Evolutionary conservation across 2,888 invertebrate genomes (phyloP), one percentile per base, ranked within the genome.

Genomic region (Pycnomerus fuliginosus): DNA sequence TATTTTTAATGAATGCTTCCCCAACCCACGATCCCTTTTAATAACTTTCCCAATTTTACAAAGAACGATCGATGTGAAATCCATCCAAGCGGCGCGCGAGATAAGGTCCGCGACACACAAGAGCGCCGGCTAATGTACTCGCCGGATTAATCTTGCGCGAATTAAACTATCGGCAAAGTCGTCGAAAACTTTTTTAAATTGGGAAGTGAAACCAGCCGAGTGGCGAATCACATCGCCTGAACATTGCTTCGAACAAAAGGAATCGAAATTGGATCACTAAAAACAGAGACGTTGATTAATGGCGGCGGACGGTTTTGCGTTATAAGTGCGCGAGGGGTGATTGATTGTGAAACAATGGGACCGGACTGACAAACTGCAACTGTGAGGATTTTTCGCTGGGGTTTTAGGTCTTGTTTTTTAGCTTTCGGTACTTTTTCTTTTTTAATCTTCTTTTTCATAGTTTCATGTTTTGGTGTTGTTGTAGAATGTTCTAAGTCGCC

Each of bases 281-380:
- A 68, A 69, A 69, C 68, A 69, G 68, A 63, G 70, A 70, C 69
- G 56, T 66, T 70, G 70, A 70, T 70, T 70, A 70, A 70, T 70
- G 70, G 63, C 59, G 60, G 56, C 57, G 61, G 64, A 59, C 60
- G 62, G 61, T 57, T 62, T 61, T 58, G 50, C 52, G 61, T 59
- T 64, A 64, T 66, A 64, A 63, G 4, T 10, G 34, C 60, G 56
- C 50, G 52, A 49, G 41, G 52, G 53, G 59, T 63, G 65, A 65
- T 65, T 64, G 62, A 65, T 65, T 61, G 55, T 57, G 53, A 59
- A 58, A 61, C 58, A 58, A 60, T 60, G 55, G 53, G 10, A 55
- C 15, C 27, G 31, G 10, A 17, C 16, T 16, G 33, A 47, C 42
- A 47, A 47, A 47, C 30, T 42, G 34, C 38, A 47, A n/a, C n/a